A percentile compares a stretch with the other conserved stretches of the same genome.
Evolutionary conservation across 2,888 invertebrate species (phyloP).

Genomic region (Dastarcus helophoroides): DNA sequence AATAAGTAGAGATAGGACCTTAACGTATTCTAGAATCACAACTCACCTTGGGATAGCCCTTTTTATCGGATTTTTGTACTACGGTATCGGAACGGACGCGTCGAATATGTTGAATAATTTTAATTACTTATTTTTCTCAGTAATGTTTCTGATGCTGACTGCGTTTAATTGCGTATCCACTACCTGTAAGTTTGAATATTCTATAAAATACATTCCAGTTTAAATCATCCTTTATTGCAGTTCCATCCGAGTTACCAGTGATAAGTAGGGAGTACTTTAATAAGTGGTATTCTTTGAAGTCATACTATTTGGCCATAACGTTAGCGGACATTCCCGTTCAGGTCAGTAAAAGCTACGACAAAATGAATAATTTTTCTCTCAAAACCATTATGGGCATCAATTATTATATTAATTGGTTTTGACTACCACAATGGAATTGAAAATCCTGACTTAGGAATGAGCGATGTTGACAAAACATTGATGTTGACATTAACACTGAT

Average conservation of each 20-base stretch:
- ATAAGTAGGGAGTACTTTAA: conserved; percentile 55
- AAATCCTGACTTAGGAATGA: too few species aligned
- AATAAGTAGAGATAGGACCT: conserved; percentile 57
- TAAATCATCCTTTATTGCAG: conserved; percentile 33
- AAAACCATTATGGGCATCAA: too few species aligned
- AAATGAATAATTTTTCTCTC: too few species aligned
- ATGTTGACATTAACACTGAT: too few species aligned
- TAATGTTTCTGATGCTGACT: conserved; percentile 91
- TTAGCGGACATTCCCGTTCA: conserved; percentile 54
- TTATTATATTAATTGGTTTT: too few species aligned
- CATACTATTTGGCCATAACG: conserved; percentile 50
- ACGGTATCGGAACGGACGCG: conserved; percentile 78
- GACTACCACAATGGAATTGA: too few species aligned
- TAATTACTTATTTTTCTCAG: conserved; percentile 79
- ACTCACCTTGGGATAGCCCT: conserved; percentile 74
- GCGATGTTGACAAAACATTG: too few species aligned
- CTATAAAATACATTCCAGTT: conserved; percentile 1
- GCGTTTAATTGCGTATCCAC: conserved; percentile 84
- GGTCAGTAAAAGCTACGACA: too few species aligned
- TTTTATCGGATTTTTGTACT: conserved; percentile 72
- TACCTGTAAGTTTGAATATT: conserved; percentile 62
- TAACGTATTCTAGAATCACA: conserved; percentile 63
- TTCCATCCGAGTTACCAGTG: conserved; percentile 51
- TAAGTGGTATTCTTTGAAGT: conserved; percentile 55
- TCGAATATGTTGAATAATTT: conserved; percentile 73